Base-by-base conservation (phyloP, 2,888 invertebrate genomes). In the Nipponacmea schrenckii region DNA sequence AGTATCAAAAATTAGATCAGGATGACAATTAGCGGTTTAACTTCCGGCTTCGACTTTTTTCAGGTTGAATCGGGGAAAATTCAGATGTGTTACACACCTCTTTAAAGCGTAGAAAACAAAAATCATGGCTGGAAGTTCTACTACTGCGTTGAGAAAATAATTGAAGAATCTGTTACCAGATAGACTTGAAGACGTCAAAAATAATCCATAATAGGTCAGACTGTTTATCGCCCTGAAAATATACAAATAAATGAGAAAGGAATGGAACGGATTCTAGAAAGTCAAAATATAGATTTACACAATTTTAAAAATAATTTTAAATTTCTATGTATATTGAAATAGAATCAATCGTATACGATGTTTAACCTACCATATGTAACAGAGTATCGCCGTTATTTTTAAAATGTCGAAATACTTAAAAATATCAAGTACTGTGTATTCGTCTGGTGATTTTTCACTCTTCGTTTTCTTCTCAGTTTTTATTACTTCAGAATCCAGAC, bases 101-200 rank as follows among this genome's bases (percentile, higher is more conserved):
- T 79, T 79, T 4, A 81, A 70, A 56, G 76, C 73, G 15, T 73
- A 50, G 39, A 71, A 79, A 63, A 78, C 77, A 5, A 78, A 14
- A 15, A 83, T 64, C 1, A 80, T 80, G 8, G 82, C 83, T 0
- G 84, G 83, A n/a, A 81, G 72, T 67, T 85, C 85, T 2, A 82
- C 81, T 7, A 84, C 14, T 4, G 79, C 81, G 14, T 79, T 79
- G 15, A 85, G 74, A 48, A 83, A 77, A 70, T 82, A 84, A 76
- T 84, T 86, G 17, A 86, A 45, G 67, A 80, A 83, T 10, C 85
- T 69, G 71, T 85, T 77, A 8, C 84, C 84, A 14, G 81, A 81
- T 27, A 85, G 71, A 15, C 74, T 75, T 2, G 85, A 79, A 0
- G 85, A 80, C 1, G 79, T 77, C 68, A 86, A 72, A 71, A 83